Evolutionary conservation across 2,888 invertebrate genomes (phyloP).

Genomic region (Helobdella robusta): DNA sequence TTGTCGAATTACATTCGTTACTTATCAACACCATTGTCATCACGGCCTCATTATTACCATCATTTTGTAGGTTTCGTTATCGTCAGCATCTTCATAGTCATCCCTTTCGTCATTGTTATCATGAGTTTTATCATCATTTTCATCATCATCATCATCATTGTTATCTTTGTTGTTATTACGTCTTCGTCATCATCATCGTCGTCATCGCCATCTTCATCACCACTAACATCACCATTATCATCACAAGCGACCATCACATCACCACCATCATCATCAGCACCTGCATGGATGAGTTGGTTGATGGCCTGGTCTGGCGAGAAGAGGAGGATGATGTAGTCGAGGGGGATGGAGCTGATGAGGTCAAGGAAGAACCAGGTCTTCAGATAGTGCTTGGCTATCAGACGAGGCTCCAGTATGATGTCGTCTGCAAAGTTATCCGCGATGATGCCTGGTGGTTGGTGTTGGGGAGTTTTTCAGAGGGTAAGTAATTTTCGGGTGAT

Average conservation of each 20-base stretch:
- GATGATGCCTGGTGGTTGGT: constrained; percentile 73
- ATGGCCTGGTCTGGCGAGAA: constrained; percentile 61
- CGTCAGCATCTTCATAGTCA: not conserved
- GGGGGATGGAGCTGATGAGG: constrained; percentile 96
- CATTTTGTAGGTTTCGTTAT: not conserved
- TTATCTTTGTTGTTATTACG: not conserved
- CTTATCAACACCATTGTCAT: not conserved
- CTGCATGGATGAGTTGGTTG: constrained; percentile 43
- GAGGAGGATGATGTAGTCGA: constrained; percentile 99
- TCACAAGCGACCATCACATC: constrained; percentile 6
- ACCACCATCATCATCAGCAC: constrained; percentile 21
- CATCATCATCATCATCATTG: not conserved
- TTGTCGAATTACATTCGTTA: too few species aligned
- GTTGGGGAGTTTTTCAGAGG: not conserved
- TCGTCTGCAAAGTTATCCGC: constrained; percentile 68
- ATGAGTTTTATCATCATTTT: constrained; percentile 1
- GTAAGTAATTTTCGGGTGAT: too few species aligned
- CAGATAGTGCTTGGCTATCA: constrained; percentile 96
- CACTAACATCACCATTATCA: constrained; percentile 13
- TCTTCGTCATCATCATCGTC: constrained; percentile 14
- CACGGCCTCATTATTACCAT: not conserved
- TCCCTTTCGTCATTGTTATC: not conserved
- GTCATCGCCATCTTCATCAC: constrained; percentile 15
- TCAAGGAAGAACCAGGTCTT: constrained; percentile 98
- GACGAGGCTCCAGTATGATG: constrained; percentile 94